Evolutionary conservation across 2,888 invertebrate species (phyloP), one percentile per base, ranked within the genome.

Genomic region (Melinaea menophilus): DNA sequence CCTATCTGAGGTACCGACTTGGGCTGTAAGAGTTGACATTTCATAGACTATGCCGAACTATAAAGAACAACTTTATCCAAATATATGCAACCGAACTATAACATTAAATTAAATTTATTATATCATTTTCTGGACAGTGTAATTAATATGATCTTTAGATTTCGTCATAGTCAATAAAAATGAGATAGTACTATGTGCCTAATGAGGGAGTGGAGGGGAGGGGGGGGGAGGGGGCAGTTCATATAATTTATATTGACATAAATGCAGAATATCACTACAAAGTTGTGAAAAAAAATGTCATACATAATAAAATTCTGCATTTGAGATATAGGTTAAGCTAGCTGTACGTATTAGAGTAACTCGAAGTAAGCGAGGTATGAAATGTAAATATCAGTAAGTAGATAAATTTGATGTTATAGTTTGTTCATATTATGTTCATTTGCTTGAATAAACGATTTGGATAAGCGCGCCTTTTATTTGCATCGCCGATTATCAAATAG

Each of bases 381-480:
- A 88, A 82, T 90, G 90, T 90, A 90, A 89, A 90, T 90, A 90
- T 89, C 85, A 88, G 84, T 90, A 90, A 90, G 89, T 90, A 90
- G 90, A 84, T 90, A 90, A 90, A 89, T 90, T 90, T 89, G 88
- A 90, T 89, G 90, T 90, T 90, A 90, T 88, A 90, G 82, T 90
- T 90, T 90, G 90, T 90, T 90, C 90, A 86, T 88, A 88, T 86
- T 90, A 90, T 87, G 88, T 90, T 90, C 82, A 88, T 88, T 90
- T 90, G 90, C 90, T 90, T 90, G 86, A 90, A 89, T 90, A 90
- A 90, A 90, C 85, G 85, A 90, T 90, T 90, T 90, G 89, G 87
- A 90, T 89, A 88, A 86, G 66, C 75, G 79, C 69, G 81, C 69
- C 70, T 85, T 84, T 86, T 65, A 81, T 81, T 82, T 78, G 63